Evolutionary conservation across 2,888 invertebrate genomes (phyloP).

Genomic region (Perizoma affinitatum): DNA sequence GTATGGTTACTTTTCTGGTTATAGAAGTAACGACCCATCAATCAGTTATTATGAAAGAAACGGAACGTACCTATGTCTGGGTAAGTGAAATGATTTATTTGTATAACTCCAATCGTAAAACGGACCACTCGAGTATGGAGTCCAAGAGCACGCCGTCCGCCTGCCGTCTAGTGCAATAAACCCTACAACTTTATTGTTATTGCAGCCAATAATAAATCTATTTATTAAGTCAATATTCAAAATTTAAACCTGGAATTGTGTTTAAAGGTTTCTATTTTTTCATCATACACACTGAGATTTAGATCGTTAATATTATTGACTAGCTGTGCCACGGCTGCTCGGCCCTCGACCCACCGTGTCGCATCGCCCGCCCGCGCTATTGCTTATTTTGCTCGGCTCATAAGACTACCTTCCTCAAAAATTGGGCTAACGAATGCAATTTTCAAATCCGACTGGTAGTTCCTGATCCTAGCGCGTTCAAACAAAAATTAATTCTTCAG

Average conservation of each 20-base stretch:
- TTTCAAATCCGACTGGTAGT: too few relatives aligned
- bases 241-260: slow-evolving; percentile 18
- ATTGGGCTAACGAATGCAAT: too few relatives aligned
- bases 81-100: slow-evolving; percentile 65
- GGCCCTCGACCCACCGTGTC: too few relatives aligned
- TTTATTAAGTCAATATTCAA: slow-evolving; percentile 54
- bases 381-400: too few relatives aligned
- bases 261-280: slow-evolving; percentile 25
- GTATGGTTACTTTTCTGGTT: slow-evolving; percentile 28
- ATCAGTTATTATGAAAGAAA: slow-evolving; percentile 30
- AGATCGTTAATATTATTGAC: too few relatives aligned
- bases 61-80: slow-evolving; percentile 43
- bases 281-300: background rate
- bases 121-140: slow-evolving; percentile 50
- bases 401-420: too few relatives aligned
- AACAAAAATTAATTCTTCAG: too few relatives aligned
- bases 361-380: too few relatives aligned
- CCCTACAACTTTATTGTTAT: slow-evolving; percentile 65
- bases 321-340: too few relatives aligned
- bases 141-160: slow-evolving; percentile 51
- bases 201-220: slow-evolving; percentile 52
- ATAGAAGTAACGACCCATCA: slow-evolving; percentile 30
- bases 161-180: slow-evolving; percentile 60
- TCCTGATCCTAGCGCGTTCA: too few relatives aligned
- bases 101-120: slow-evolving; percentile 58